Conservation (phyloP, 2,888 invertebrate genomes). For the Sinopyrophorus schimmeli region DNA sequence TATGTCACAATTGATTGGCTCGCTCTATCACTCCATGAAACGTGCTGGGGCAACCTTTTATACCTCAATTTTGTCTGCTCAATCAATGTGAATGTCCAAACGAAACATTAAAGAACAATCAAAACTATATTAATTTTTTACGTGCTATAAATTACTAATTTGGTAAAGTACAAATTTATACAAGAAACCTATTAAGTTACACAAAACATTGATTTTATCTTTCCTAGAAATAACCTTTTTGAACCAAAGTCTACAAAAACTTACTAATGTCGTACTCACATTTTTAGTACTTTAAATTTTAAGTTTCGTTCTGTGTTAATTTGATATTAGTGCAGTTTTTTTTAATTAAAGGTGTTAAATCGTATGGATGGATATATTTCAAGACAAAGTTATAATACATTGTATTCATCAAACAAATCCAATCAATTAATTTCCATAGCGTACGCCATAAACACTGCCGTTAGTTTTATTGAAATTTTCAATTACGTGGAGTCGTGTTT, state of each 20-base stretch:
- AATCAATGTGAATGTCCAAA: conserved; percentile 16
- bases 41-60: conserved; percentile 34
- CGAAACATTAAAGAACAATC: conserved; percentile 2
- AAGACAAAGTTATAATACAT: conserved; percentile 15
- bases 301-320: no score
- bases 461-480: conserved; percentile 51
- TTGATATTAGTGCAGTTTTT: no score
- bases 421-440: conserved; percentile 42
- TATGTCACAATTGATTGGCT: conserved; percentile 41
- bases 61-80: conserved; percentile 14
- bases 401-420: conserved; percentile 35
- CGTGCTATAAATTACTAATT: no score
- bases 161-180: no score
- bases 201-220: no score
- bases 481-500: conserved; percentile 48
- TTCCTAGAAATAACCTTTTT: no score
- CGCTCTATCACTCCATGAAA: conserved; percentile 36
- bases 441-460: conserved; percentile 45
- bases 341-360: no score
- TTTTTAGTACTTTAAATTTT: no score
- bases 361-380: conserved; percentile 16
- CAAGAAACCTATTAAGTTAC: no score
- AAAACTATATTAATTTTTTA: no score
- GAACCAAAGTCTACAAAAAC: no score
- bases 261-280: no score